Base-by-base conservation (phyloP, 2,113 vertebrate genomes). In the Prunella fulvescens region DNA sequence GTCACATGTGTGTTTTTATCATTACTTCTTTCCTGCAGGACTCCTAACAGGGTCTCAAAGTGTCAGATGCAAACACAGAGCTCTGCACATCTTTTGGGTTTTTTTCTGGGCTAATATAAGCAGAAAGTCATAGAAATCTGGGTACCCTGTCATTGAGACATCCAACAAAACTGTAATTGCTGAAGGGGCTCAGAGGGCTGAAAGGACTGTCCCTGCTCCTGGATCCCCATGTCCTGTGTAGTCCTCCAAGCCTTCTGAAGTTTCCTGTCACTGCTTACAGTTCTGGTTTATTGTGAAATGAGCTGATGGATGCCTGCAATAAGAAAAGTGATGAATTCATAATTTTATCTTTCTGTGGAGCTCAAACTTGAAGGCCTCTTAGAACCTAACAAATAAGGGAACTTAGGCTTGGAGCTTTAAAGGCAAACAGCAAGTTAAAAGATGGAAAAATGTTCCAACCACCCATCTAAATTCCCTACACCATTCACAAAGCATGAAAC, bases 391-490 rank as follows among this genome's bases (percentile, higher is more conserved):
- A 94, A 82, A 60, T 85, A 73, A 40, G 35, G 61, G 71, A 95
- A 92, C 19, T 74, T 11, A 9, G n/a, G 22, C 35, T 50, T 93
- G 60, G 44, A 78, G 33, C 53, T 95, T 96, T 85, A 95, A 92
- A 95, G 74, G 33, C 71, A 77, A 81, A 69, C 35, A 66, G 7
- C 40, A 88, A 92, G 57, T 42, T 79, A 82, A 88, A 89, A 90
- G 78, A 91, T 77, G 54, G 93, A 95, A 91, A 71, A 60, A 69
- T 66, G 24, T 91, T 93, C 79, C 76, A 88, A 8, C 40, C 67
- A 83, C n/a, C 23, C 53, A 51, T 88, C 44, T 78, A 57, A 93
- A 80, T 42, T 94, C 90, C 85, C 90, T 93, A n/a, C 51, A 95
- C 64, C 56, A 60, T 88, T 81, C 91, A 45, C 42, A 86, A 78